These are phyloP conservation scores for Tinea trinotella DNA, from an alignment of 2,888 invertebrate species.

Conservation along the genomic window DNA sequence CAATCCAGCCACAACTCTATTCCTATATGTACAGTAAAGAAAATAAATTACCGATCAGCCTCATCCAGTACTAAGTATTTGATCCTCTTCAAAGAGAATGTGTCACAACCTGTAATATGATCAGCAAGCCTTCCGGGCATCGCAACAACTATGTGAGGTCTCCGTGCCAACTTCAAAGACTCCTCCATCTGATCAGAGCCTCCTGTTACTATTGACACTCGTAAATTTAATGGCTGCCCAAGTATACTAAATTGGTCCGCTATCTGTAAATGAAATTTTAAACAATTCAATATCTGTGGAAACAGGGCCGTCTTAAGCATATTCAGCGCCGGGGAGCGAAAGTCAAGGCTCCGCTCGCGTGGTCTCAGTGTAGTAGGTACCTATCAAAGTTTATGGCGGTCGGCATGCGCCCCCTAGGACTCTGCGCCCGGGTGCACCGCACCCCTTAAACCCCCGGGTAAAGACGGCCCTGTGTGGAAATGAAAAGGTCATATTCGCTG, in stretches of 20 bases:
- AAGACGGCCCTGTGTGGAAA: no score
- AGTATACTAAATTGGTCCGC: constrained; percentile 95
- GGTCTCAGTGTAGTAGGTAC: no score
- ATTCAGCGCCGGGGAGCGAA: no score
- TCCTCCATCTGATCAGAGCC: constrained; percentile 94
- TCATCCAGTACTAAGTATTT: constrained; percentile 95
- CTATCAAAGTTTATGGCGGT: no score
- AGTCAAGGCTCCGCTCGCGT: no score
- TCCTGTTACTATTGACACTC: constrained; percentile 92
- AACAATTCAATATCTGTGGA: no score
- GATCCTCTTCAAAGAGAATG: constrained; percentile 83
- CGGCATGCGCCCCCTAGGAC: no score
- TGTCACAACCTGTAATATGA: constrained; percentile 90
- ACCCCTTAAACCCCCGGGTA: no score
- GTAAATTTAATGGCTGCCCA: constrained; percentile 88
- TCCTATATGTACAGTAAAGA: constrained; percentile 42
- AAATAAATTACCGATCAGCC: constrained; percentile 86
- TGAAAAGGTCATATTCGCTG: no score
- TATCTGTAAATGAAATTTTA: constrained; percentile 73
- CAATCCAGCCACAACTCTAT: no score
- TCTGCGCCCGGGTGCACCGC: no score
- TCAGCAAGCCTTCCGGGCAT: constrained; percentile 97
- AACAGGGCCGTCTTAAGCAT: no score
- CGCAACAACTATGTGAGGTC: constrained; percentile 95
- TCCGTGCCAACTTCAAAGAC: constrained; percentile 83